Evolutionary conservation across 2,113 vertebrate genomes (phyloP).

Genomic region (Cyanoderma ruficeps): DNA sequence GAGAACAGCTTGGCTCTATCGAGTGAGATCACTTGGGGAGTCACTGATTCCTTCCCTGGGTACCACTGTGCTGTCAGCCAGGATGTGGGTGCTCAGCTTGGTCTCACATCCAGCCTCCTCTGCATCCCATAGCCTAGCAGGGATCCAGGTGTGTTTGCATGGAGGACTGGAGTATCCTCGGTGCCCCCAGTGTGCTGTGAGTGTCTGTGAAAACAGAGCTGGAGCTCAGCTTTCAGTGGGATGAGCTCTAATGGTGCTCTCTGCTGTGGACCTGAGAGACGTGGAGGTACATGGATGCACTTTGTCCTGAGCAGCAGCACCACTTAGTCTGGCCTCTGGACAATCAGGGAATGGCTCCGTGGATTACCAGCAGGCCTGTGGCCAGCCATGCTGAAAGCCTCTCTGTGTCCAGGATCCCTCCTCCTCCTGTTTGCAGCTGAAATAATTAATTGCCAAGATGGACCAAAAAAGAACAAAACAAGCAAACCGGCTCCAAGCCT

Average conservation of each 20-base stretch:
- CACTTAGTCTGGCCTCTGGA: neutral
- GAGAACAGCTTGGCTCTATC: neutral
- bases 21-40: neutral
- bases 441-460: neutral
- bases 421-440: constrained; percentile 19
- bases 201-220: neutral
- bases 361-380: neutral
- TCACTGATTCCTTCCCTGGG: neutral
- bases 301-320: neutral
- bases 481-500: constrained; percentile 9
- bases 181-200: neutral
- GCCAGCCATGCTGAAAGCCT: neutral
- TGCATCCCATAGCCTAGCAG: rapidly evolving
- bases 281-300: rapidly evolving
- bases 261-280: neutral
- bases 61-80: neutral
- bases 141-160: neutral
- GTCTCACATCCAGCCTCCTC: neutral
- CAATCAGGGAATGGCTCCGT: rapidly evolving
- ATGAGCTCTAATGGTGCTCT: neutral
- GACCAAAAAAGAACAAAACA: constrained; percentile 51
- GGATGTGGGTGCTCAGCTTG: neutral
- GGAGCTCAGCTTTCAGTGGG: neutral
- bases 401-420: neutral
- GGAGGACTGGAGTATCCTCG: neutral